These are phyloP conservation scores for Ophioderma brevispina DNA, from an alignment of 35 echinoderm and acorn worm genomes.

Conservation along the genomic window DNA sequence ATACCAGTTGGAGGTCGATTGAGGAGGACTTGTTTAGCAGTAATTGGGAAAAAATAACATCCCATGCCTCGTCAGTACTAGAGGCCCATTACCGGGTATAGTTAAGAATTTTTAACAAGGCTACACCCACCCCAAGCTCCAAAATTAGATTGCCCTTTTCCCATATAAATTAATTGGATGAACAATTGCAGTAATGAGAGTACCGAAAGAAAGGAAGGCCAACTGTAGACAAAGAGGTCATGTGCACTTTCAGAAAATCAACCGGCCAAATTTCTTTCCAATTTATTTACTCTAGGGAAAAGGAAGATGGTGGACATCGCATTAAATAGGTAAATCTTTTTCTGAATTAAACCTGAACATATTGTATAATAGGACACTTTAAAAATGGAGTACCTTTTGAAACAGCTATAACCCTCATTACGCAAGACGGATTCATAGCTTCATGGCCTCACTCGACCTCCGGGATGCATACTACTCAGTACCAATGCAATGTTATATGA, in stretches of 20 bases:
- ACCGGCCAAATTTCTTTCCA: conserved; percentile 59
- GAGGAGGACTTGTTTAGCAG: conserved; percentile 30
- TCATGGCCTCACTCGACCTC: conserved; percentile 55
- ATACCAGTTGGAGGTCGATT: conserved; percentile 38
- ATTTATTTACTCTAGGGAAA: conserved; percentile 80
- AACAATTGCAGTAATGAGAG: conserved; percentile 56
- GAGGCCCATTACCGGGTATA: conserved; percentile 56
- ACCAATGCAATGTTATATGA: conserved; percentile 28
- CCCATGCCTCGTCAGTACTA: conserved; percentile 57
- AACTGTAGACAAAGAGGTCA: conserved; percentile 55
- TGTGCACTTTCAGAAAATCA: conserved; percentile 28
- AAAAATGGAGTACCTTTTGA: conserved; percentile 88
- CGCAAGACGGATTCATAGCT: conserved; percentile 63
- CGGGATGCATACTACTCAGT: conserved; percentile 65
- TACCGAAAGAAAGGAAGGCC: no score
- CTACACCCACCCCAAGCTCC: conserved; percentile 18
- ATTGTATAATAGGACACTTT: conserved; percentile 62
- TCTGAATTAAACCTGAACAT: conserved; percentile 67
- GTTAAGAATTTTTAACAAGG: conserved; percentile 40
- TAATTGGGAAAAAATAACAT: conserved; percentile 62
- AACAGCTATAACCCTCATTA: conserved; percentile 34
- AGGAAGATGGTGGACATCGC: conserved; percentile 43
- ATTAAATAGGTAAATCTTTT: conserved; percentile 73
- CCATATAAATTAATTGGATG: conserved; percentile 53
- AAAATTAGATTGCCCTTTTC: conserved; percentile 3